A percentile compares a stretch with the other conserved stretches of the same genome.
These are phyloP conservation scores for Microtus oregoni DNA, from an alignment of 2,113 vertebrate species.

Conservation along the genomic window DNA sequence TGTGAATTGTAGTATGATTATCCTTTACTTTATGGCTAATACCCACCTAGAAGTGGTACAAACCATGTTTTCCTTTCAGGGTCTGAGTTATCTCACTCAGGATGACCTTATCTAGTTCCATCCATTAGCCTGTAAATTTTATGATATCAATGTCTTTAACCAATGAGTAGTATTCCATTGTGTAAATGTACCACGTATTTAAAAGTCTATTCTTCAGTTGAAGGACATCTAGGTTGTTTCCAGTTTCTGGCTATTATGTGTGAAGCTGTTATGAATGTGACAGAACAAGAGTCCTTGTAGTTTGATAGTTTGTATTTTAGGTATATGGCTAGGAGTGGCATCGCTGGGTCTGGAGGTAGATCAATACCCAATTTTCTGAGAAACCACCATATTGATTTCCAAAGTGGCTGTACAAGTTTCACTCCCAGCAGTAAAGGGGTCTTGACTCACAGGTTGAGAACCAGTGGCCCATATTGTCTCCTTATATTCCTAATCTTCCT, in stretches of 20 bases:
- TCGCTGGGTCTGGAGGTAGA: background rate
- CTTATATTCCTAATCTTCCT: constrained; percentile 5
- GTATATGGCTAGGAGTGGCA: background rate
- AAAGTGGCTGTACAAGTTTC: background rate
- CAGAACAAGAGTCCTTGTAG: background rate
- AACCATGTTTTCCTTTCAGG: background rate
- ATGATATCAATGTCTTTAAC: background rate
- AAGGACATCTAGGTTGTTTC: background rate
- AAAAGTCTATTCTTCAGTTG: background rate
- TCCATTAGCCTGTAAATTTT: background rate
- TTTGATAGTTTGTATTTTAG: background rate
- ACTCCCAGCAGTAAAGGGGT: background rate
- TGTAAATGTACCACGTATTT: background rate
- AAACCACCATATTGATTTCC: background rate
- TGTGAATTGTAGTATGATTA: background rate
- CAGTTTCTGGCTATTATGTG: background rate
- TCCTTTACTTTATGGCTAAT: background rate
- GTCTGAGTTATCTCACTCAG: background rate
- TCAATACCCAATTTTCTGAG: background rate
- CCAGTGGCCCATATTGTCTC: background rate
- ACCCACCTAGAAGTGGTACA: background rate
- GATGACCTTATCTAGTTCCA: background rate
- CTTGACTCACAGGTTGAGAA: background rate
- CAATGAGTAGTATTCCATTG: background rate
- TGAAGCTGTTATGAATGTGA: background rate